Evolutionary conservation across 92 coral and sea anemone genomes (phyloP).

Genomic region (Porites rus): DNA sequence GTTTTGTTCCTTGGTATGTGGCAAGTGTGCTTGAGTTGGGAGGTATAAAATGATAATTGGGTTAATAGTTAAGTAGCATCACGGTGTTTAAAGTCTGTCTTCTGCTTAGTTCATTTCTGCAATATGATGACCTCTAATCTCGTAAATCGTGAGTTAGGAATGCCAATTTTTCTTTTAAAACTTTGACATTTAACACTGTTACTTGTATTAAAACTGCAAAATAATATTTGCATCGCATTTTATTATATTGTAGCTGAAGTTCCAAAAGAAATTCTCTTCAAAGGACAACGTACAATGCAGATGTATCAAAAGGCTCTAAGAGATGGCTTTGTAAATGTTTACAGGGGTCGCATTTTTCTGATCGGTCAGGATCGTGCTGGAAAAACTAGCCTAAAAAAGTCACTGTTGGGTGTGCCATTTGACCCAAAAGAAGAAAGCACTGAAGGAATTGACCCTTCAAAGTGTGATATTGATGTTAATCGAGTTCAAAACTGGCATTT

Average conservation of each 20-base stretch:
- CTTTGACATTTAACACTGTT: too few species aligned
- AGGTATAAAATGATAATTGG: too few species aligned
- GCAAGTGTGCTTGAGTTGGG: too few species aligned
- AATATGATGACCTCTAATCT: too few species aligned
- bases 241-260: background rate
- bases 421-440: background rate
- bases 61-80: too few species aligned
- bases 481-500: background rate
- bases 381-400: background rate
- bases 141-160: too few species aligned
- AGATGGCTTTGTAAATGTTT: background rate
- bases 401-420: background rate
- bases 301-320: background rate
- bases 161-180: too few species aligned
- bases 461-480: background rate
- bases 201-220: too few species aligned
- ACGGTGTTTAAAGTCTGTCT: too few species aligned
- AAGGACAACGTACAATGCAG: background rate
- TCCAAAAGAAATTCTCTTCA: background rate
- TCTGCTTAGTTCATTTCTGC: too few species aligned
- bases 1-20: too few species aligned
- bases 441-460: conserved; percentile 12
- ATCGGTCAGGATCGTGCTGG: background rate
- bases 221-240: too few species aligned
- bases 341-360: background rate